These are phyloP conservation scores for Holothuria glaberrima DNA, from an alignment of 35 echinoderm and acorn worm genomes.

Conservation along the genomic window DNA sequence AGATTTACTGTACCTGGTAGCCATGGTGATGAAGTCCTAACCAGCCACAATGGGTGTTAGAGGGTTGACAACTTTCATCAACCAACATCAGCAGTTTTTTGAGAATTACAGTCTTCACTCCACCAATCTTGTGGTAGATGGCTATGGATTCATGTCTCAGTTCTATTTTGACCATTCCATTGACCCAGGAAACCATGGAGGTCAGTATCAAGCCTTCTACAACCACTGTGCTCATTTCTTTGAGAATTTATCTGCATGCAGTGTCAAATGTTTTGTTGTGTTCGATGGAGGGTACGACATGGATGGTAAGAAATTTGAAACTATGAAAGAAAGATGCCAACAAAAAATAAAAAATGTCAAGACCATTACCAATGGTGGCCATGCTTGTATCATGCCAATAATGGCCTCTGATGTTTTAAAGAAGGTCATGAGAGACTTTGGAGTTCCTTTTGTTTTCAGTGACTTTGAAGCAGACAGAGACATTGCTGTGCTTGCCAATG, in stretches of 20 bases:
- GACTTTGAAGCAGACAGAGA: constrained; percentile 99
- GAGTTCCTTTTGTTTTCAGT: constrained; percentile 69
- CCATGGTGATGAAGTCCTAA: background rate
- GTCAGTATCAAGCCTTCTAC: constrained; percentile 69
- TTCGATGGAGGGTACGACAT: constrained; percentile 88
- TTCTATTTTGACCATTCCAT: constrained; percentile 33
- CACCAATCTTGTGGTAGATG: constrained; percentile 83
- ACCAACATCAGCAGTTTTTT: constrained; percentile 67
- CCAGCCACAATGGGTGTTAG: constrained; percentile 80
- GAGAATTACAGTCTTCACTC: constrained; percentile 64
- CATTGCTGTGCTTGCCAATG: constrained; percentile 78
- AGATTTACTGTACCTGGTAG: too few species aligned
- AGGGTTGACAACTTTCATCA: constrained; percentile 81
- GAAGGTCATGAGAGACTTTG: constrained; percentile 70
- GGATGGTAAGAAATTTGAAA: constrained; percentile 86
- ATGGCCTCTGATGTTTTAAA: constrained; percentile 53
- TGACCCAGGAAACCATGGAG: constrained; percentile 83
- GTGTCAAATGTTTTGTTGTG: constrained; percentile 69
- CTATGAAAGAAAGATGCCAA: constrained; percentile 59
- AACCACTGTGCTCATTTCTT: constrained; percentile 66
- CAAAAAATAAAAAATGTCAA: constrained; percentile 59
- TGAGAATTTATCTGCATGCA: constrained; percentile 65
- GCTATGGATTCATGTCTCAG: constrained; percentile 68
- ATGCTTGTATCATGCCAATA: constrained; percentile 60
- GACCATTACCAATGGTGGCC: constrained; percentile 46